Evolutionary conservation across 2,888 invertebrate species (phyloP).

Genomic region (Brenthis daphne): DNA sequence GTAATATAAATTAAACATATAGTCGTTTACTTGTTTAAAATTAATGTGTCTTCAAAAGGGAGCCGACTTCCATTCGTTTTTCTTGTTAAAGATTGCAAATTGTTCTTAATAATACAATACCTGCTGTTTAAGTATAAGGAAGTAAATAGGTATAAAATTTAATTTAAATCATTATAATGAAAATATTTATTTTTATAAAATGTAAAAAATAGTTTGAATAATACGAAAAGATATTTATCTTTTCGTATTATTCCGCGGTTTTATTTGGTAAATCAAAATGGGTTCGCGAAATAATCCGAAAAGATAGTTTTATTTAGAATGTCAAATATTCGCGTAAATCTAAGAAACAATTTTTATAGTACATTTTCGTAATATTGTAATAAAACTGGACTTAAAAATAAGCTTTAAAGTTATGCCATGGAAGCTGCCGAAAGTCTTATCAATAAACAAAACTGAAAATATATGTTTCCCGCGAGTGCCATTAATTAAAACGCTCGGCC

Average conservation of each 20-base stretch:
- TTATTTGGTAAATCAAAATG: too few relatives aligned
- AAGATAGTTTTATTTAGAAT: too few relatives aligned
- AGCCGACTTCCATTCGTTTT: constrained; percentile 16
- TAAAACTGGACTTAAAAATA: neutral
- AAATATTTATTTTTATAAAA: neutral
- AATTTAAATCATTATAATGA: neutral
- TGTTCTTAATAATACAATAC: constrained; percentile 19
- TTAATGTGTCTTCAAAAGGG: constrained; percentile 16
- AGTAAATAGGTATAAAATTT: neutral
- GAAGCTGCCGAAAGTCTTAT: constrained; percentile 35
- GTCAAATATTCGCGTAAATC: too few relatives aligned
- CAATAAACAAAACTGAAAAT: constrained; percentile 46
- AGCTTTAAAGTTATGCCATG: neutral
- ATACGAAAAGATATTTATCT: too few relatives aligned
- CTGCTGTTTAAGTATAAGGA: neutral
- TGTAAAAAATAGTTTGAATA: neutral
- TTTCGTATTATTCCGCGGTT: too few relatives aligned
- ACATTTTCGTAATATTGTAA: neutral
- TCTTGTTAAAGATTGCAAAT: constrained; percentile 16
- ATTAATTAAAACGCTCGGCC: constrained; percentile 73
- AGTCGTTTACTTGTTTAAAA: constrained; percentile 14
- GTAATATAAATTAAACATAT: constrained; percentile 15
- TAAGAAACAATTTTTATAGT: neutral
- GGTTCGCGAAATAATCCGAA: too few relatives aligned
- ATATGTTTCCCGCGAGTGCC: constrained; percentile 59